Evolutionary conservation across 2,888 invertebrate genomes (phyloP).

Genomic region (Agrochola macilenta): DNA sequence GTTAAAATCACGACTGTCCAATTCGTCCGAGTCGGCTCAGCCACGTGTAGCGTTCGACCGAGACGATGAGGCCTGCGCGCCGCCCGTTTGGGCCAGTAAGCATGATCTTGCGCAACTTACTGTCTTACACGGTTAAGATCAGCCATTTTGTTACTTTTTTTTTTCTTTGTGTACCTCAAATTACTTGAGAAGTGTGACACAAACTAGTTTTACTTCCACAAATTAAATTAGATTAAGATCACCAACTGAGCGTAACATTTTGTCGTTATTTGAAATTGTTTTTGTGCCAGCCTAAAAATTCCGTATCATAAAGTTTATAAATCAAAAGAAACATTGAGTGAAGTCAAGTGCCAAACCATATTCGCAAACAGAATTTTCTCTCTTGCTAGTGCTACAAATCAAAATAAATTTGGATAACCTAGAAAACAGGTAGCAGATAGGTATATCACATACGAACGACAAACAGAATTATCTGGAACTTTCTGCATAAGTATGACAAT

Average conservation of each 20-base stretch:
- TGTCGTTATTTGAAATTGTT: background rate
- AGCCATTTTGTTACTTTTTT: slow-evolving; percentile 49
- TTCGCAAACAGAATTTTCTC: background rate
- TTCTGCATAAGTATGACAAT: slow-evolving; percentile 62
- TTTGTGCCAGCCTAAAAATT: slow-evolving; percentile 13
- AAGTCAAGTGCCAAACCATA: background rate
- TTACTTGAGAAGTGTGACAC: slow-evolving; percentile 21
- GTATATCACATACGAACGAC: slow-evolving; percentile 33
- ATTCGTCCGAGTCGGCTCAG: slow-evolving; percentile 47
- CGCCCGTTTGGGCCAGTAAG: slow-evolving; percentile 66
- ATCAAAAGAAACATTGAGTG: slow-evolving; percentile 2
- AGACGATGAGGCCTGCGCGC: slow-evolving; percentile 73
- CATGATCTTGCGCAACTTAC: slow-evolving; percentile 69
- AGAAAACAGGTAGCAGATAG: slow-evolving; percentile 44
- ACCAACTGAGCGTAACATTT: background rate
- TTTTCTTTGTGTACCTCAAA: slow-evolving; percentile 22
- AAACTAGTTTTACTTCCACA: slow-evolving; percentile 25
- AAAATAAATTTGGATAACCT: slow-evolving; percentile 30
- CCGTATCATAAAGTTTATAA: background rate
- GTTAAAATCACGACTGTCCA: slow-evolving; percentile 55
- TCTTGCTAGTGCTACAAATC: slow-evolving; percentile 8
- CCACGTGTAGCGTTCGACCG: slow-evolving; percentile 87
- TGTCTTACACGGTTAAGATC: slow-evolving; percentile 53
- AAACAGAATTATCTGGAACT: slow-evolving; percentile 64
- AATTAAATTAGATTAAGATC: slow-evolving; percentile 29